phyloP scores from a whole-genome alignment of 1,140 invertebrate genomes.

The Eriosoma lanigerum region DNA sequence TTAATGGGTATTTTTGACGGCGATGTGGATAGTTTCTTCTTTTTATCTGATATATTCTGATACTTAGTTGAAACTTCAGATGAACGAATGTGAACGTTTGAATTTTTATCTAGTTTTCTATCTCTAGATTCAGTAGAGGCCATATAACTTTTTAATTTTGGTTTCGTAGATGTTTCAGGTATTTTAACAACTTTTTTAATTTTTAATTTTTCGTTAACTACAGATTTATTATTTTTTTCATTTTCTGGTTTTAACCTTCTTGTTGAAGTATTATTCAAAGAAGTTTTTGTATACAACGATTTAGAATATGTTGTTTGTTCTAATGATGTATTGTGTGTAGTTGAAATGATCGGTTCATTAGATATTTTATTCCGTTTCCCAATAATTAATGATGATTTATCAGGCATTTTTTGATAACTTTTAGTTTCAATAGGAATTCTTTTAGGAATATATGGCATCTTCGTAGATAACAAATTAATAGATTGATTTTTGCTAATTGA shows the following conservation, averaged over 20 bases:
- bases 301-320: not conserved
- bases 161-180: not conserved
- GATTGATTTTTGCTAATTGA: not conserved
- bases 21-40: not conserved
- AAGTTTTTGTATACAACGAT: not conserved
- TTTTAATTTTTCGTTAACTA: conserved; percentile 26
- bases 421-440: not conserved
- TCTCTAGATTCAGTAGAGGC: conserved; percentile 33
- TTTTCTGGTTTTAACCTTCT: not conserved
- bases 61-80: not conserved
- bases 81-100: not conserved
- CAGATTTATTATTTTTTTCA: not conserved
- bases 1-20: conserved; percentile 38
- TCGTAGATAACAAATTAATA: not conserved
- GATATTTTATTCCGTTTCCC: not conserved
- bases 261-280: not conserved
- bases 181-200: not conserved
- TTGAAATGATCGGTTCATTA: not conserved
- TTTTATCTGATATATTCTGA: not conserved
- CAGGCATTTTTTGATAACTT: not conserved
- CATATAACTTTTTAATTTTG: conserved; percentile 37
- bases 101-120: conserved; percentile 5
- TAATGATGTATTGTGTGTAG: not conserved
- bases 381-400: not conserved
- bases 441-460: not conserved